Evolutionary conservation across 2,888 invertebrate species (phyloP).

Genomic region (Tachina grossa): DNA sequence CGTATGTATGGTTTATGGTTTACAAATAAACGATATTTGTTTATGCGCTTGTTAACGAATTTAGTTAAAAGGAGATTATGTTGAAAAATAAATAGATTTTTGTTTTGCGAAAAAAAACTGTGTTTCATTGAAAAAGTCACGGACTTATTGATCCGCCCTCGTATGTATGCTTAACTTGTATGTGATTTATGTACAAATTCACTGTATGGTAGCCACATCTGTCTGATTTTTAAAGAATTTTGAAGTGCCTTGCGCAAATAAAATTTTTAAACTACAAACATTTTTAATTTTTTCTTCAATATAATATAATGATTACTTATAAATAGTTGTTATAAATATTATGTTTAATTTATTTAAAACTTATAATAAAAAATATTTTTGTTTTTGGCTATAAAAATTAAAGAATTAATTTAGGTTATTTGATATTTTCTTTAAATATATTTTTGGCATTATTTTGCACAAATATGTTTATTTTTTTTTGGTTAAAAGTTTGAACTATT

Average conservation of each 20-base stretch:
- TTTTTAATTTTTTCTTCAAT: slow-evolving; percentile 6
- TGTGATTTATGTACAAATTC: no score
- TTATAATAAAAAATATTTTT: slow-evolving; percentile 70
- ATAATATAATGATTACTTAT: slow-evolving; percentile 56
- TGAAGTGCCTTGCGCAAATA: neutral
- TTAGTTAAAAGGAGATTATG: no score
- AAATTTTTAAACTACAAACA: neutral
- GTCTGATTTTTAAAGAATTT: no score
- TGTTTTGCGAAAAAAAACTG: no score
- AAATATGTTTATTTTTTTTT: slow-evolving; percentile 52
- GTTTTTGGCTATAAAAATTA: slow-evolving; percentile 82
- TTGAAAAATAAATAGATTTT: no score
- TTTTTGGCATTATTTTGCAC: slow-evolving; percentile 46
- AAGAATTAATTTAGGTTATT: slow-evolving; percentile 79
- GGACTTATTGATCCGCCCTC: no score
- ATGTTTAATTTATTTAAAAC: slow-evolving; percentile 68
- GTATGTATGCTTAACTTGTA: no score
- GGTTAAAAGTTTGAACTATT: slow-evolving; percentile 71
- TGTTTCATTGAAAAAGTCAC: no score
- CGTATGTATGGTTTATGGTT: no score
- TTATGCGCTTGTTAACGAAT: no score
- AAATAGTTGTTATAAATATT: slow-evolving; percentile 53
- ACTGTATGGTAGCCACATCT: no score
- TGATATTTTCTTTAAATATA: slow-evolving; percentile 64
- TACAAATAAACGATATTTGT: no score